These are phyloP conservation scores for Imbricaverruca yamaguchii DNA, from an alignment of 2,888 invertebrate species.

Conservation along the genomic window DNA sequence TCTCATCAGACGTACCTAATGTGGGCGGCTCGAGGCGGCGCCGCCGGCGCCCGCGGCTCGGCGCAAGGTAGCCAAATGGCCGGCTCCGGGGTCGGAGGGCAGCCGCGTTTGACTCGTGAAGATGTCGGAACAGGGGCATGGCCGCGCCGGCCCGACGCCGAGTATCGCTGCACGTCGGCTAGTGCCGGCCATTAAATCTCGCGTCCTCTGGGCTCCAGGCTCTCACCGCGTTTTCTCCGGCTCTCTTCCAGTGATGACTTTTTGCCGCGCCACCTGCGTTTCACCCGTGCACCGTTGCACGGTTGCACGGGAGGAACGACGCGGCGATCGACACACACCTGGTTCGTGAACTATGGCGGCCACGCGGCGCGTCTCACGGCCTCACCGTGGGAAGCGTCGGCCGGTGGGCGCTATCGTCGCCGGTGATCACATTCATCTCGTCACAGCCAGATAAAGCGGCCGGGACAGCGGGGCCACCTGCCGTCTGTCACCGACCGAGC, in stretches of 20 bases:
- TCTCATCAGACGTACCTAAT: neutral
- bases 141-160: neutral
- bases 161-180: slow-evolving; percentile 63
- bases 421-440: too few species aligned
- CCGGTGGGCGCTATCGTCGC: neutral
- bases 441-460: too few species aligned
- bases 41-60: neutral
- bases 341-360: too few species aligned
- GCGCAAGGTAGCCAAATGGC: neutral
- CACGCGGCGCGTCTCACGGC: neutral
- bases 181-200: slow-evolving; percentile 76
- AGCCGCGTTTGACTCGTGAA: neutral
- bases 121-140: neutral
- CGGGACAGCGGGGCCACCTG: too few species aligned
- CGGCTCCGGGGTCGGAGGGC: neutral
- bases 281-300: neutral
- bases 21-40: neutral
- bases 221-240: neutral
- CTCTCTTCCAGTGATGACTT: neutral
- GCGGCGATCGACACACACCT: neutral
- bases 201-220: neutral
- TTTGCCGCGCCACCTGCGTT: slow-evolving; percentile 39
- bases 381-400: neutral
- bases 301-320: neutral
- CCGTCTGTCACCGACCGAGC: too few species aligned